A percentile compares a stretch with the other conserved stretches of the same genome.
phyloP scores from a whole-genome alignment of 2,797 vertebrate species.

The Cygnus olor region DNA sequence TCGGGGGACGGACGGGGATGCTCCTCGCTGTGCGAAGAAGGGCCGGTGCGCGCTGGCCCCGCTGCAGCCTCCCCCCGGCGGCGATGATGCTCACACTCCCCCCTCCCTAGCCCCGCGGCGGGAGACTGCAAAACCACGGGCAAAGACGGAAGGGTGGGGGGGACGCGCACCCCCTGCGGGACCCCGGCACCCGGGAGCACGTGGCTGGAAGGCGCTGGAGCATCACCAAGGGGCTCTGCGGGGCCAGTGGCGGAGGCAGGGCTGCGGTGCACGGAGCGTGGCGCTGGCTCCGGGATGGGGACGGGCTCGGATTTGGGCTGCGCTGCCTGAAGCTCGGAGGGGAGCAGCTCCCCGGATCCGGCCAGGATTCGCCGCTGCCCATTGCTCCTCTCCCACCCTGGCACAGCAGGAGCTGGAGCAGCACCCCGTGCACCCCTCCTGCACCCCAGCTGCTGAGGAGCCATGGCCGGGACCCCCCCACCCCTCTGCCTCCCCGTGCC shows the following conservation, averaged over 20 bases:
- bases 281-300: neutral
- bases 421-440: neutral
- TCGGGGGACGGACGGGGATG: neutral
- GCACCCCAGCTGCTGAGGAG: neutral
- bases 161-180: neutral
- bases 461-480: neutral
- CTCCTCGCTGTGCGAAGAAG: neutral
- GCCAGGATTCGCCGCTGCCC: neutral
- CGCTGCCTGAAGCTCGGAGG: neutral
- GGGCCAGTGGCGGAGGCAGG: neutral
- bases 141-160: neutral
- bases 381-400: neutral
- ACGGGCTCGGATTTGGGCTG: fast-evolving
- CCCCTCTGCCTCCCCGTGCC: too few species aligned
- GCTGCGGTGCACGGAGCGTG: neutral
- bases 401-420: neutral
- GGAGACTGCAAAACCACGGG: slow-evolving; percentile 2
- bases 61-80: neutral
- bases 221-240: neutral
- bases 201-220: neutral
- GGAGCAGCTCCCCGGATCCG: neutral
- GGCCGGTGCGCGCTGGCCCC: neutral
- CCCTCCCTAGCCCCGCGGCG: neutral
- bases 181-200: neutral
- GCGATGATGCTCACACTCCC: neutral